phyloP scores from a whole-genome alignment of 2,888 invertebrate genomes.

The Arctia plantaginis region DNA sequence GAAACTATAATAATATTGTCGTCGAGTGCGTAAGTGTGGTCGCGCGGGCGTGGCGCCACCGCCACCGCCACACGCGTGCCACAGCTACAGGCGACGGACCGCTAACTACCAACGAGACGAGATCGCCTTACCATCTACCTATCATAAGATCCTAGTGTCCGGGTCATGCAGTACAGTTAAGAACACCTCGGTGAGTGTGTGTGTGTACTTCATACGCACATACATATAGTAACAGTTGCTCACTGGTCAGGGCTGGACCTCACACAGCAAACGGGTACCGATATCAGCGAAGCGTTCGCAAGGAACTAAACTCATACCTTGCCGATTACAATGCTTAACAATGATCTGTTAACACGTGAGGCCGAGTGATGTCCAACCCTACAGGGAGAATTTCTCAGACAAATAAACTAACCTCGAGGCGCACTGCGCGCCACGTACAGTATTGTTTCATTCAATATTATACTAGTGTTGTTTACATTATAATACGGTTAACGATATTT shows the following conservation, averaged over 20 bases:
- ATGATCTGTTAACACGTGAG: not conserved
- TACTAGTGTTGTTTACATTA: not conserved
- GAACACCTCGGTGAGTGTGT: slow-evolving; percentile 34
- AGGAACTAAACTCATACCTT: not conserved
- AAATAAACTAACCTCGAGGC: too few species aligned
- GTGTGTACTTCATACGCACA: not conserved
- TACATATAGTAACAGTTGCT: too few species aligned
- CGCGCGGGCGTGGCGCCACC: too few species aligned
- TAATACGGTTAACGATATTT: not conserved
- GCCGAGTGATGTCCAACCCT: not conserved
- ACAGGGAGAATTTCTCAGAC: not conserved
- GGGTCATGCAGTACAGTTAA: slow-evolving; percentile 33
- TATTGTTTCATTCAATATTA: not conserved
- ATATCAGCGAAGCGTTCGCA: not conserved
- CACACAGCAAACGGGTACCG: not conserved
- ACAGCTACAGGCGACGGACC: not conserved
- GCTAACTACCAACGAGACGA: slow-evolving; percentile 4
- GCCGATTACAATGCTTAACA: not conserved
- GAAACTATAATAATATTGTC: not conserved
- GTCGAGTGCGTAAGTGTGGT: too few species aligned
- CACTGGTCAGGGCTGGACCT: not conserved
- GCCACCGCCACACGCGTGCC: too few species aligned
- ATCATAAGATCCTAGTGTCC: slow-evolving; percentile 25
- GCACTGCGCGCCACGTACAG: not conserved
- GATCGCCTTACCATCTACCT: slow-evolving; percentile 2